Evolutionary conservation across 2,113 vertebrate genomes (phyloP).

Genomic region (Callopanchax toddi): DNA sequence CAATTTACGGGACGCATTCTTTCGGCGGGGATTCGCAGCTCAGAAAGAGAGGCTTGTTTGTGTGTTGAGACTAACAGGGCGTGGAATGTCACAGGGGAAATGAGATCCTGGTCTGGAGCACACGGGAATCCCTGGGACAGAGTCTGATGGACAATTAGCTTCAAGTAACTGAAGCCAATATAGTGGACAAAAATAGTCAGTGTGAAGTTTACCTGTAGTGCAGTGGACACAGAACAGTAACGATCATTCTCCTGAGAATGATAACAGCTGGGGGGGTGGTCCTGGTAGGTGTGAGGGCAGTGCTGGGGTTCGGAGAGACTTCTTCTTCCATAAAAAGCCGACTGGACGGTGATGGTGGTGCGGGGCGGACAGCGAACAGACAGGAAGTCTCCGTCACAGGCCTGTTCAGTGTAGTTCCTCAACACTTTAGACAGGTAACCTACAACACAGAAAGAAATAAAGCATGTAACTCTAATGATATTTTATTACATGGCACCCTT

Average conservation of each 20-base stretch:
- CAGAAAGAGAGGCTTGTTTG: not conserved
- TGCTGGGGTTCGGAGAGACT: slow-evolving; percentile 78
- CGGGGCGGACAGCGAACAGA: slow-evolving; percentile 87
- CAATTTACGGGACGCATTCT: slow-evolving; percentile 38
- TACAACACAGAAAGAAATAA: slow-evolving; percentile 51
- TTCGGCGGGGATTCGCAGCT: slow-evolving; percentile 5
- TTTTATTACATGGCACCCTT: not conserved
- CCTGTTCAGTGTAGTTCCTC: slow-evolving; percentile 87
- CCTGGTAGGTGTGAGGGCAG: slow-evolving; percentile 81
- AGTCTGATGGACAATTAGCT: not conserved
- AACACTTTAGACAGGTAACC: slow-evolving; percentile 87
- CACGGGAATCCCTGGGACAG: not conserved
- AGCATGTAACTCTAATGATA: not conserved
- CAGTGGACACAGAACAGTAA: slow-evolving; percentile 86
- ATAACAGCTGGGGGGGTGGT: slow-evolving; percentile 71
- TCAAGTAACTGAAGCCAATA: not conserved
- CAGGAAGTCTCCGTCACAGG: slow-evolving; percentile 88
- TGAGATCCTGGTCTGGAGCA: not conserved
- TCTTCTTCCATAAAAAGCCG: slow-evolving; percentile 88
- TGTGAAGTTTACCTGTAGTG: slow-evolving; percentile 82
- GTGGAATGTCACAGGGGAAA: not conserved
- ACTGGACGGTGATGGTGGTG: slow-evolving; percentile 90
- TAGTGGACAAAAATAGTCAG: not conserved
- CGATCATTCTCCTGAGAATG: slow-evolving; percentile 77
- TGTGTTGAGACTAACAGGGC: slow-evolving; percentile 1